Base-by-base conservation (phyloP, 2,113 vertebrate genomes). In the Periophthalmodon schlosseri region DNA sequence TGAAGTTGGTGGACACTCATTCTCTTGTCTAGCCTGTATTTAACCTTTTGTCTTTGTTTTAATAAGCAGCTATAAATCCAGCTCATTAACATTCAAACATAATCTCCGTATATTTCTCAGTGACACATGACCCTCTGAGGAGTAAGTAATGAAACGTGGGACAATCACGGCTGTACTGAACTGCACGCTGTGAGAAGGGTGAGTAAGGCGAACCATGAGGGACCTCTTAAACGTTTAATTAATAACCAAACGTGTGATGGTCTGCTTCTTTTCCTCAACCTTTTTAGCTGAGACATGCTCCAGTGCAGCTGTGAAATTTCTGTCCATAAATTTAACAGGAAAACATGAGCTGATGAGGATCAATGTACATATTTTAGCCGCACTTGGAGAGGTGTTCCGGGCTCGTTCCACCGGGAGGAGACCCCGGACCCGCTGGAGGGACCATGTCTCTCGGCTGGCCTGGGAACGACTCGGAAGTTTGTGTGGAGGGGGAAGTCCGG, bases 1-100 rank as follows among this genome's bases (percentile, higher is more conserved):
- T 65, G 34, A 65, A 65, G 34, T 44, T 65, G 18, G 18, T 11
- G 20, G 34, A 65, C 63, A 65, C 34, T 65, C 33, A 65, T n/a
- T 65, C 21, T 65, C 34, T 39, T n/a, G 63, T 18, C 0, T 65
- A 18, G 33, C 18, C n/a, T 36, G 6, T 8, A 39, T 65, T 65
- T 65, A 65, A 65, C 63, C 63, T 65, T 65, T 65, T n/a, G 63
- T 65, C 63, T 65, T 65, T 64, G 34, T 21, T 65, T 44, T 65
- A 65, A 65, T 16, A 44, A 65, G 16, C 28, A 11, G 63, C 34
- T 11, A 39, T 39, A 39, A n/a, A 39, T n/a, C 34, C 16, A 3
- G 33, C 34, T 65, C 63, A 65, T 44, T 44, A 65, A 12, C 18
- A n/a, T 65, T 20, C 39, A 39, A 44, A n/a, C 44, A 65, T 65